Conservation (phyloP, 2,797 vertebrate species). For the Acanthurus tractus region DNA sequence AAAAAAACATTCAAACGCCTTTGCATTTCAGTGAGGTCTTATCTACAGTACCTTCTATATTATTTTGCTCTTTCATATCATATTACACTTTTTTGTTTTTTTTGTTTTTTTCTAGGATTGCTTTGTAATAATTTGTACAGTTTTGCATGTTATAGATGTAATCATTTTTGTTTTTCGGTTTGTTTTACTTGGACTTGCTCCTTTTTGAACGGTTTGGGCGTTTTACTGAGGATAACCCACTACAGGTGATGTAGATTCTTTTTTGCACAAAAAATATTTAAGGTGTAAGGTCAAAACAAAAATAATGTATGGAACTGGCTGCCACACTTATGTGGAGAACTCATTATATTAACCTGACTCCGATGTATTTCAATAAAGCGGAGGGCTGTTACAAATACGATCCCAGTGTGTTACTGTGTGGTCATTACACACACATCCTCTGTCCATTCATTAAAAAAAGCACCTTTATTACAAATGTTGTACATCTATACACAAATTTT, state of each 20-base stretch:
- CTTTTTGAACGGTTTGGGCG: constrained; percentile 89
- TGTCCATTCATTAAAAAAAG: constrained; percentile 37
- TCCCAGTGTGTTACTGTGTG: constrained; percentile 47
- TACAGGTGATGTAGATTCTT: constrained; percentile 93
- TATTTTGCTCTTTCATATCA: constrained; percentile 93
- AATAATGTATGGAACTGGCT: constrained; percentile 89
- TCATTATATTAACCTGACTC: constrained; percentile 95
- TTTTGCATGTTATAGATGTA: constrained; percentile 98
- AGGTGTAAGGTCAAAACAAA: constrained; percentile 90
- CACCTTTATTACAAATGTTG: constrained; percentile 79
- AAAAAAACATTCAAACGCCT: constrained; percentile 71
- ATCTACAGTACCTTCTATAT: constrained; percentile 89
- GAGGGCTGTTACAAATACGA: constrained; percentile 90
- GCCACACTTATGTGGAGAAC: constrained; percentile 91
- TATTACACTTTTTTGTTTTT: constrained; percentile 85
- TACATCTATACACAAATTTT: constrained; percentile 72
- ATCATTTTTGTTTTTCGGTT: constrained; percentile 90
- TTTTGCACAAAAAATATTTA: constrained; percentile 98
- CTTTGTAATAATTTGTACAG: constrained; percentile 99
- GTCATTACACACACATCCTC: constrained; percentile 32
- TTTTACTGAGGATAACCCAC: constrained; percentile 92
- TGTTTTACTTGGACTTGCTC: constrained; percentile 85
- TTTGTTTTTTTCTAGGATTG: constrained; percentile 86
- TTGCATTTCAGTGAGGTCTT: constrained; percentile 89
- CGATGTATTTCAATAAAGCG: constrained; percentile 98